Evolutionary conservation across 2,113 vertebrate genomes (phyloP), one percentile per base, ranked within the genome.

Genomic region (Phyllopteryx taeniolatus): DNA sequence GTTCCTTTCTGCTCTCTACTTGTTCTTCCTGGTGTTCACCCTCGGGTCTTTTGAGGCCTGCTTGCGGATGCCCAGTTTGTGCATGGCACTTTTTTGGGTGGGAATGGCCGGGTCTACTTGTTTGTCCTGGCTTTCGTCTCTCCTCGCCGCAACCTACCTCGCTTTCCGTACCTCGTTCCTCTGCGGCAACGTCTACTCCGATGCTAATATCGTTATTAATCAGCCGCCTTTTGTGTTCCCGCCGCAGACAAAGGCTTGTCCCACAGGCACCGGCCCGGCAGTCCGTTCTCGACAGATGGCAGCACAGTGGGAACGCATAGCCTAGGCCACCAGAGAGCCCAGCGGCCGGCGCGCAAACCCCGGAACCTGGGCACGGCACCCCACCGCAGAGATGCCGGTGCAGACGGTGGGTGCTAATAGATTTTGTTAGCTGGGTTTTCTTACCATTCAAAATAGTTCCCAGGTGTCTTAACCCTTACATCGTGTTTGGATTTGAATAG

Each of bases 201-300:
- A 63, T 31, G 65, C 75, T 74, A 75, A 74, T 71, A 68, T 75
- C 66, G 82, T 73, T 73, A 79, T 78, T 87, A 85, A 87, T 64
- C 42, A 57, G 68, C 35, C 70, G 78, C 69, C 71, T 35, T 60
- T 15, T 27, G 31, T 56, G 7, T 56, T 53, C 67, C 47, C 88
- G 67, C 84, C 79, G 70, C 79, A 99, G 98, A 97, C 88, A 99
- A 98, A 94, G 91, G 92, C 84, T 94, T 95, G 84, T 89, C 93
- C 88, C 96, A 97, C 83, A 93, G 95, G 83, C 94, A 93, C 82
- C 93, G 94, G 66, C 98, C 98, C 13, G 93, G 92, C 89, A 99
- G 98, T 84, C 98, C 96, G 9, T 99, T 99, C 91, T 99, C 98
- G 87, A 94, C 95, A 77, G 96, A 98, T 84, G 95, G 96, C 93